Evolutionary conservation across 2,888 invertebrate species (phyloP).

Genomic region (Gortyna flavago): DNA sequence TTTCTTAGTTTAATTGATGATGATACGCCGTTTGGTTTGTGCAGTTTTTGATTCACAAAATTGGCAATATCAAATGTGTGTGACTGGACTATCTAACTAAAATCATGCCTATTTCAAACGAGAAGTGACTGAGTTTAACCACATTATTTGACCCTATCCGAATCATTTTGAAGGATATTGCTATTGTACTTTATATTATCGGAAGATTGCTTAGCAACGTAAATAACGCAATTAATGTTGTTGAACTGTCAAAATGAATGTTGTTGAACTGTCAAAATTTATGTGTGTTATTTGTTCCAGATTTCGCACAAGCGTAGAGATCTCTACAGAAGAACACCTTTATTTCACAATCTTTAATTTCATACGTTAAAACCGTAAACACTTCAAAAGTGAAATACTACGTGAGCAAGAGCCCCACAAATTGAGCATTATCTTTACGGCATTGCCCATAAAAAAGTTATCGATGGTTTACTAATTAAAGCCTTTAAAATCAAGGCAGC

Average conservation of each 20-base stretch:
- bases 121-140: neutral
- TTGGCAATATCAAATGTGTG: neutral
- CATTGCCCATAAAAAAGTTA: constrained; percentile 51
- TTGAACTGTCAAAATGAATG: neutral
- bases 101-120: neutral
- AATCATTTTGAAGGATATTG: neutral
- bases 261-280: neutral
- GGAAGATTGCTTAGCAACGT: neutral
- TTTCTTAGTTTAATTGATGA: constrained; percentile 11
- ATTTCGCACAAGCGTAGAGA: neutral
- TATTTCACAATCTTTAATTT: constrained; percentile 30
- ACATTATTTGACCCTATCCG: neutral
- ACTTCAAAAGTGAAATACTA: constrained; percentile 42
- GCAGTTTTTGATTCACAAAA: constrained; percentile 1
- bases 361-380: constrained; percentile 19
- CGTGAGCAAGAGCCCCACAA: constrained; percentile 48
- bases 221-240: neutral
- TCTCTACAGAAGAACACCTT: neutral
- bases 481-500: constrained; percentile 42
- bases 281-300: neutral
- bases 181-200: neutral
- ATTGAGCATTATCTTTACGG: constrained; percentile 51
- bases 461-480: constrained; percentile 59
- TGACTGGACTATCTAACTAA: neutral
- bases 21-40: neutral